Base-by-base conservation (phyloP, 1,140 invertebrate species). In the Ylistrum balloti region DNA sequence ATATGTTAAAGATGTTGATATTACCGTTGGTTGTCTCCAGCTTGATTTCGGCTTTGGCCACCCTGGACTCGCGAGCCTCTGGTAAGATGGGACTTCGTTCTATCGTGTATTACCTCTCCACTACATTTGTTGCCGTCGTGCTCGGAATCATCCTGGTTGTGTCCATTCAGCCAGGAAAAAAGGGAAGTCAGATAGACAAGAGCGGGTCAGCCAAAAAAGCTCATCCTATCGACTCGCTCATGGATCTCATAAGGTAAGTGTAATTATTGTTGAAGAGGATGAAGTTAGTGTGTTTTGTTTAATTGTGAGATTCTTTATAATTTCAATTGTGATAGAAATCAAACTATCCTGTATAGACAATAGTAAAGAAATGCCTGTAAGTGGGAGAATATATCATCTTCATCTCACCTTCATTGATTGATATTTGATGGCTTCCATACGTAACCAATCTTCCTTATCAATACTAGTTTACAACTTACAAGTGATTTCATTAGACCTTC, bases 81-180 rank as follows among this genome's bases (percentile, higher is more conserved):
- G 93, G 94, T 9, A 91, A 91, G 38, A 94, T 96, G 90, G 95
- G 95, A 20, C 33, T 93, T 9, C 91, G 98, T 86, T 98, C 98
- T 11, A 97, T 99, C 87, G 97, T 98, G 28, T 99, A 99, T 96
- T 99, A 99, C 96, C 97, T 98, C 95, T 97, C 98, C 20, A 99
- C 99, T 13, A 99, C 99, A 0, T 96, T 99, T 28, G 48, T 93
- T 13, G 95, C 94, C 28, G 95, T 95, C 28, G 93, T 95, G 32
- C 89, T 95, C 2, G 95, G 95, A 28, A 95, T 96, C 15, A 89
- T 95, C 28, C 90, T 96, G 1, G 95, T 95, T 9, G 87, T 95
- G 45, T 33, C 93, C n/a, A 96, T 96, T 45, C 87, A 94, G 45
- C 96, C 96, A 15, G 96, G 96, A 2, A 33, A 92, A 33, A 88